A percentile compares a stretch with the other conserved stretches of the same genome.
These are phyloP conservation scores for Oconnorella tubifera DNA, from an alignment of 2,888 invertebrate species.

Conservation along the genomic window DNA sequence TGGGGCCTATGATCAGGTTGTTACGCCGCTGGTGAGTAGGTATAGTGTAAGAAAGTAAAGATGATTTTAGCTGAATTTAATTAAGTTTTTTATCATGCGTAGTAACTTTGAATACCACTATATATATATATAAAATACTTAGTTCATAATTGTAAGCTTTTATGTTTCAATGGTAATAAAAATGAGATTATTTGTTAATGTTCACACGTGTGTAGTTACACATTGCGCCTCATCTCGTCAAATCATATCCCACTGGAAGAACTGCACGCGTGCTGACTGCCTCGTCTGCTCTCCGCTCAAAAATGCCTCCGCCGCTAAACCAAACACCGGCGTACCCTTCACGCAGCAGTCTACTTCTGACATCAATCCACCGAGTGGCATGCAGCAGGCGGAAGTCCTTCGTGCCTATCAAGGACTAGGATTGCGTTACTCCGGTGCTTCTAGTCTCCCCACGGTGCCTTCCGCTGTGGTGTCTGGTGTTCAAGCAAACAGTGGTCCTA, in stretches of 20 bases:
- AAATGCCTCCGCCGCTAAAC: constrained; percentile 57
- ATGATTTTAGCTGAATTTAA: too few relatives aligned
- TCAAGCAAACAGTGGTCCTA: background rate
- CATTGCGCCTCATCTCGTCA: constrained; percentile 98
- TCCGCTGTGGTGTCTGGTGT: background rate
- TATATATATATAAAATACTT: too few relatives aligned
- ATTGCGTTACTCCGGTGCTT: background rate
- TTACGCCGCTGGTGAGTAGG: too few relatives aligned
- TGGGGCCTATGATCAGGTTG: too few relatives aligned
- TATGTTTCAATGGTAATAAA: too few relatives aligned
- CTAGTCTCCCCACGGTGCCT: background rate
- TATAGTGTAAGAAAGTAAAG: too few relatives aligned
- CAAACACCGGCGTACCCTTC: constrained; percentile 1
- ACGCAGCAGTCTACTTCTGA: background rate
- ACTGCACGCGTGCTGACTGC: constrained; percentile 90
- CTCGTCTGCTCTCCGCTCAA: constrained; percentile 96
- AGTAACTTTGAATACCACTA: background rate
- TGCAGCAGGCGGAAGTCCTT: background rate
- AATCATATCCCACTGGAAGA: constrained; percentile 98
- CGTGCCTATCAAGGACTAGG: constrained; percentile 13
- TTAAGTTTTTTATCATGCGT: too few relatives aligned
- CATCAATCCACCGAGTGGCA: background rate
- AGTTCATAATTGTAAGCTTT: too few relatives aligned
- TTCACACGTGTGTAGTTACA: constrained; percentile 70
- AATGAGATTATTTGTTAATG: too few relatives aligned